These are phyloP conservation scores for Pseudomyrmex concolor DNA, from an alignment of 1,140 invertebrate genomes.

Conservation along the genomic window DNA sequence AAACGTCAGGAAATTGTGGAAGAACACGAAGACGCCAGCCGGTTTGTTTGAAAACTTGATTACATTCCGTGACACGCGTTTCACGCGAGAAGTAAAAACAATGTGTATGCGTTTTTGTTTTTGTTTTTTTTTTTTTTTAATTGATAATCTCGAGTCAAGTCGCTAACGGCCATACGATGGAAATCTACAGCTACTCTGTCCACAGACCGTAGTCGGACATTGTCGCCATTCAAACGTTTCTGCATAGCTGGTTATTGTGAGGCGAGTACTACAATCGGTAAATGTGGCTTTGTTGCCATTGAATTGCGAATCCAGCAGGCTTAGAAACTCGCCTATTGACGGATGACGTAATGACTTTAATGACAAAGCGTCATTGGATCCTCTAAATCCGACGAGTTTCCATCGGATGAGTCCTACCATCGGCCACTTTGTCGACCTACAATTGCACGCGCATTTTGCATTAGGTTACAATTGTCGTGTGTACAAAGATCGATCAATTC, in stretches of 20 bases:
- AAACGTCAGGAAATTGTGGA: background rate
- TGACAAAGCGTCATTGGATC: conserved; percentile 53
- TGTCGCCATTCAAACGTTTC: conserved; percentile 58
- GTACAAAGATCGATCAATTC: conserved; percentile 25
- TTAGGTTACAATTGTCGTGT: conserved; percentile 47
- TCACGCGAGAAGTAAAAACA: background rate
- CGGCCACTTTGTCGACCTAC: conserved; percentile 52
- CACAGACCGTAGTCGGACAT: conserved; percentile 46
- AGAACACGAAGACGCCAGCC: background rate
- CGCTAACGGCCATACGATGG: background rate
- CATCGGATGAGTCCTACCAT: conserved; percentile 55
- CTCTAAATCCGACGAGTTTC: conserved; percentile 55
- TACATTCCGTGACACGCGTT: background rate
- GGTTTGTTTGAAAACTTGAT: conserved; percentile 1
- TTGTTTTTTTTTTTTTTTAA: too few species aligned
- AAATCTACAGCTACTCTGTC: conserved; percentile 25
- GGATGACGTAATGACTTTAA: conserved; percentile 61
- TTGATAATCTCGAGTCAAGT: conserved; percentile 7
- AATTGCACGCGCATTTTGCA: conserved; percentile 58
- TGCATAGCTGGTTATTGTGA: conserved; percentile 61
- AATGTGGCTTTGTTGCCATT: conserved; percentile 66
- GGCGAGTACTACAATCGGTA: conserved; percentile 56
- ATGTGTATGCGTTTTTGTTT: background rate
- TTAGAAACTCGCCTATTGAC: conserved; percentile 44
- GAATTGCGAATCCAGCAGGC: conserved; percentile 53